Base-by-base conservation (phyloP, 2,113 vertebrate genomes). In the Brachyhypopomus occidentalis region DNA sequence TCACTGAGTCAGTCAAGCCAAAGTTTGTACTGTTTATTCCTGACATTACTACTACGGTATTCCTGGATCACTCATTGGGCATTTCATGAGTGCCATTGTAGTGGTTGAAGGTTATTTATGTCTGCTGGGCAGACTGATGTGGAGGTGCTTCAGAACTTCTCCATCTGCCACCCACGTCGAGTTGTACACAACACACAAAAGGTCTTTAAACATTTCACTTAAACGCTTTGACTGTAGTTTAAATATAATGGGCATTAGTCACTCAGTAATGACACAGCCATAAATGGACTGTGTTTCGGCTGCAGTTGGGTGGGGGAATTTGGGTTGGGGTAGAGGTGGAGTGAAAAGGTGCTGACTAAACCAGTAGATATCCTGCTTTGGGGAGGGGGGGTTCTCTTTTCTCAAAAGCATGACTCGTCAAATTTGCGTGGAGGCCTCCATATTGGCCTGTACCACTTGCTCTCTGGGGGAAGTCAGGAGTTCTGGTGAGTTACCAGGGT, bases 361-460 rank as follows among this genome's bases (percentile, higher is more conserved):
- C 38, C 34, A 58, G 25, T 25, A 41, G 11, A 67, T 14, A 66
- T 74, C n/a, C 72, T 38, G 79, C 7, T 36, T 81, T 81, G 77
- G 9, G 3, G 3, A 38, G 41, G 41, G 41, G 41, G 3, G 2
- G 9, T 52, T 8, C 12, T 77, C 36, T 55, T 77, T 84, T 81
- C 38, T 72, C 70, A 81, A 81, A 78, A 69, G 23, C 72, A 63
- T 58, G 79, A 78, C 30, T 82, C 25, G 62, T 71, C 78, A 67
- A 6, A 63, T 82, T 71, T 71, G 75, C 64, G 75, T 74, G 30
- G 70, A 56, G 55, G 63, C 45, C 2, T 27, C 64, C 45, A 76
- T 38, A 48, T 30, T 63, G 69, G 34, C 2, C 9, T 34, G 74
- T 34, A 66, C 59, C 66, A 23, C 45, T 38, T 22, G 36, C 19